Conservation (phyloP, 1,140 invertebrate species). For the Eueides isabella region DNA sequence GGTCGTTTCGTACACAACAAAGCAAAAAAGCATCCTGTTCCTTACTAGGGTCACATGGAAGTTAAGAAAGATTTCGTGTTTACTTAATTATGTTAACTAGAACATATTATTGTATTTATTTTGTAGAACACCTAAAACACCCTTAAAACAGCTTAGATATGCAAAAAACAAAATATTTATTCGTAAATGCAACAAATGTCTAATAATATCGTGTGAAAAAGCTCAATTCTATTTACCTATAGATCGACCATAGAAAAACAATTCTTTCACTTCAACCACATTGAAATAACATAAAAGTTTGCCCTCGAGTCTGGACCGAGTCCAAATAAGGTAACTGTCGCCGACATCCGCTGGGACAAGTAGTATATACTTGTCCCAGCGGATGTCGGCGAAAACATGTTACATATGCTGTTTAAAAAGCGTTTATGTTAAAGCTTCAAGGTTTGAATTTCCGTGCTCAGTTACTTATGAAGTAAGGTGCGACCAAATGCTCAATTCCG, state of each 20-base stretch:
- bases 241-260: conserved; percentile 48
- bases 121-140: too few relatives aligned
- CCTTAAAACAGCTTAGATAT: too few relatives aligned
- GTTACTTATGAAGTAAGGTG: conserved; percentile 34
- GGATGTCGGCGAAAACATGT: too few relatives aligned
- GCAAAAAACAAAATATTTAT: too few relatives aligned
- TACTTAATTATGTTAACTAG: too few relatives aligned
- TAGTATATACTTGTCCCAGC: conserved; percentile 41
- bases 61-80: too few relatives aligned
- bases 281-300: conserved; percentile 80
- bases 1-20: too few relatives aligned
- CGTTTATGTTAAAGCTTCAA: conserved; percentile 40
- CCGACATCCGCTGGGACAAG: conserved; percentile 63
- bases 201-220: neutral
- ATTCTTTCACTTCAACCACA: conserved; percentile 71
- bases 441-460: conserved; percentile 42
- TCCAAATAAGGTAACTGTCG: conserved; percentile 80
- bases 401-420: conserved; percentile 30
- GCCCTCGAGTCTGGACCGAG: conserved; percentile 66
- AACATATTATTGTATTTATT: too few relatives aligned
- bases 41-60: too few relatives aligned
- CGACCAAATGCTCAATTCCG: conserved; percentile 61
- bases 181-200: too few relatives aligned
- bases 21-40: too few relatives aligned
- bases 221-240: conserved; percentile 40